These are phyloP conservation scores for Popillia japonica DNA, from an alignment of 1,140 invertebrate species.

Conservation along the genomic window DNA sequence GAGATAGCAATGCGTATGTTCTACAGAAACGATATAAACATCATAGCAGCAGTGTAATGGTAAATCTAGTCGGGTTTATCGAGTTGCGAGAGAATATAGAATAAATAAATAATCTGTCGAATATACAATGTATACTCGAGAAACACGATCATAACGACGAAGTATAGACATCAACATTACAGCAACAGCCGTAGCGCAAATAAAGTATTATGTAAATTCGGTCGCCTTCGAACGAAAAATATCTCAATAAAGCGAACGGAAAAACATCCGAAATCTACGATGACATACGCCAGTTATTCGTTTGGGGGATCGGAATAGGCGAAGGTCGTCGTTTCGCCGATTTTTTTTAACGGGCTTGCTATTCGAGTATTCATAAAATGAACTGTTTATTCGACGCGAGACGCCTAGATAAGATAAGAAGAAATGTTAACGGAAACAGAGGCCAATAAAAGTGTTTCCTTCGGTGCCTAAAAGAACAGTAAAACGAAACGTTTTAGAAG, in stretches of 20 bases:
- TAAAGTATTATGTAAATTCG: conserved; percentile 6
- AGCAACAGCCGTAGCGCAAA: neutral
- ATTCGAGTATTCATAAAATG: neutral
- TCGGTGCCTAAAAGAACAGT: neutral
- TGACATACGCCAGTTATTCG: conserved; percentile 5
- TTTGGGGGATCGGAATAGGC: neutral
- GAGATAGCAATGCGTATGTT: too few relatives aligned
- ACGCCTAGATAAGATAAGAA: conserved; percentile 1
- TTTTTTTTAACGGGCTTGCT: conserved; percentile 13
- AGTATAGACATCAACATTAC: conserved; percentile 1
- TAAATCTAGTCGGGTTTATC: too few relatives aligned
- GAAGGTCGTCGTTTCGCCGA: neutral
- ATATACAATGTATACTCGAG: neutral
- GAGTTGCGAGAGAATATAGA: neutral
- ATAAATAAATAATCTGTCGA: neutral
- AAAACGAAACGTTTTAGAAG: neutral
- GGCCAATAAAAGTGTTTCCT: conserved; percentile 5
- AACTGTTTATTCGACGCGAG: conserved; percentile 10
- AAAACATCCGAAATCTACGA: conserved; percentile 2
- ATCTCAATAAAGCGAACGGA: conserved; percentile 10
- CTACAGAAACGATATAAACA: too few relatives aligned
- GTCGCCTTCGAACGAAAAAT: neutral
- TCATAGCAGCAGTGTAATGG: too few relatives aligned
- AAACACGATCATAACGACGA: neutral
- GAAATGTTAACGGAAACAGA: neutral